A percentile compares a stretch with the other conserved stretches of the same genome.
Evolutionary conservation across 64 coral and sea anemone species (phyloP).

Genomic region (Montipora foliosa): DNA sequence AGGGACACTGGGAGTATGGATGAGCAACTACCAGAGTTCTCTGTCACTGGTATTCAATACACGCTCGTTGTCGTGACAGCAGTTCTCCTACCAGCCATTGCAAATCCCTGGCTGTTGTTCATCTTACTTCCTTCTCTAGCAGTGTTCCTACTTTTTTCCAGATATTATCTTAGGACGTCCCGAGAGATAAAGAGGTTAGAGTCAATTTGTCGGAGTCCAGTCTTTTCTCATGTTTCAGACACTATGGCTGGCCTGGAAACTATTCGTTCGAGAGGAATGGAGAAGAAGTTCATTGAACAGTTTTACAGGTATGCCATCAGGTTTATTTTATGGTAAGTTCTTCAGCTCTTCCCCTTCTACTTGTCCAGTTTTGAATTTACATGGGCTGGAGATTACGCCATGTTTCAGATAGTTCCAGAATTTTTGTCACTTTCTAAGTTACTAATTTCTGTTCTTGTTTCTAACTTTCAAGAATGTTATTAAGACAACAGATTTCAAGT

Average conservation of each 20-base stretch:
- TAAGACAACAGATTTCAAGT: too few species aligned
- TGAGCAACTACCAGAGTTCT: slow-evolving; percentile 42
- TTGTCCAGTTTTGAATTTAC: too few species aligned
- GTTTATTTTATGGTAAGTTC: not conserved
- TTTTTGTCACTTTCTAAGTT: too few species aligned
- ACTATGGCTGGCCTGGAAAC: slow-evolving; percentile 69
- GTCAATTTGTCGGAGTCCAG: slow-evolving; percentile 52
- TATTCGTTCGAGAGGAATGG: slow-evolving; percentile 48
- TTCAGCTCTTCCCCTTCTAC: not conserved
- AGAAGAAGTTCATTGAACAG: slow-evolving; percentile 20
- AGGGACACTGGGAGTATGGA: slow-evolving; percentile 49
- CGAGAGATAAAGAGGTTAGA: slow-evolving; percentile 54
- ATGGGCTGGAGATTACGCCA: too few species aligned
- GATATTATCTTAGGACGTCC: slow-evolving; percentile 53
- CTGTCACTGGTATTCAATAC: slow-evolving; percentile 4
- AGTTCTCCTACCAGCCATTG: slow-evolving; percentile 23
- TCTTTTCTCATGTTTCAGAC: slow-evolving; percentile 77
- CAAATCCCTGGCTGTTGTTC: slow-evolving; percentile 36
- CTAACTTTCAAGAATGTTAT: too few species aligned
- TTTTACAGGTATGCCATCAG: slow-evolving; percentile 57
- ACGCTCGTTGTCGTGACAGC: slow-evolving; percentile 4
- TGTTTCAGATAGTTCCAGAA: too few species aligned
- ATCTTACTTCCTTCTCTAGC: not conserved
- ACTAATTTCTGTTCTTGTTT: too few species aligned
- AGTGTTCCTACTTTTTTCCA: not conserved